Conservation (phyloP, 2,888 invertebrate genomes). For the Melitaea athalia region DNA sequence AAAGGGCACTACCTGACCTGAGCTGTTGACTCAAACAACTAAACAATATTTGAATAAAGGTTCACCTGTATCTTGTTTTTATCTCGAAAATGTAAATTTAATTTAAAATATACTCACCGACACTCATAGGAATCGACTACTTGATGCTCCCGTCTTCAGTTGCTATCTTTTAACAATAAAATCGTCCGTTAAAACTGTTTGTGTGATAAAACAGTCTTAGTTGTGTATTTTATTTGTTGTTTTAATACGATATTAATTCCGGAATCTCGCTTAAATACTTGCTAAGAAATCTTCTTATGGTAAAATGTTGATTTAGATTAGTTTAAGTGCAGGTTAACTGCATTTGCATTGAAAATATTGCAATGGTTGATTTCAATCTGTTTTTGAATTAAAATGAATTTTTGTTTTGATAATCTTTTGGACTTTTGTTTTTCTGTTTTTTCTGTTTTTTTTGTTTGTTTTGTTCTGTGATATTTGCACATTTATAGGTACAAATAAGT, state of each 20-base stretch:
- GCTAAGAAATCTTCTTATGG: background rate
- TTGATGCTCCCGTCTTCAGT: conserved; percentile 19
- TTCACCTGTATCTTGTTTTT: background rate
- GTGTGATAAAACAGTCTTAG: background rate
- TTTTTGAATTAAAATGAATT: no score
- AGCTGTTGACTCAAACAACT: no score
- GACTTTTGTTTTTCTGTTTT: no score
- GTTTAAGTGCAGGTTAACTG: background rate
- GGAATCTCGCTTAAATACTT: conserved; percentile 8
- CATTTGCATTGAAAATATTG: background rate
- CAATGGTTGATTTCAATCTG: no score
- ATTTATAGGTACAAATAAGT: no score
- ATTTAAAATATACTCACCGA: conserved; percentile 13
- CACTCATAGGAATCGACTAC: conserved; percentile 19
- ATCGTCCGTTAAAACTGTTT: conserved; percentile 4
- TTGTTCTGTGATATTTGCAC: no score
- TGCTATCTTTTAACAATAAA: conserved; percentile 8
- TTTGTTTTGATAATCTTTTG: no score
- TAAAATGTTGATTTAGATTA: background rate
- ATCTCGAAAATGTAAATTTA: conserved; percentile 17
- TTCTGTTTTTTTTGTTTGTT: no score
- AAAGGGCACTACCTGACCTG: no score
- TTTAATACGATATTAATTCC: conserved; percentile 17
- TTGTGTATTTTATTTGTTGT: background rate
- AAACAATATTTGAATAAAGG: no score